phyloP scores from a whole-genome alignment of 2,113 vertebrate genomes.

The Cnemophilus loriae region DNA sequence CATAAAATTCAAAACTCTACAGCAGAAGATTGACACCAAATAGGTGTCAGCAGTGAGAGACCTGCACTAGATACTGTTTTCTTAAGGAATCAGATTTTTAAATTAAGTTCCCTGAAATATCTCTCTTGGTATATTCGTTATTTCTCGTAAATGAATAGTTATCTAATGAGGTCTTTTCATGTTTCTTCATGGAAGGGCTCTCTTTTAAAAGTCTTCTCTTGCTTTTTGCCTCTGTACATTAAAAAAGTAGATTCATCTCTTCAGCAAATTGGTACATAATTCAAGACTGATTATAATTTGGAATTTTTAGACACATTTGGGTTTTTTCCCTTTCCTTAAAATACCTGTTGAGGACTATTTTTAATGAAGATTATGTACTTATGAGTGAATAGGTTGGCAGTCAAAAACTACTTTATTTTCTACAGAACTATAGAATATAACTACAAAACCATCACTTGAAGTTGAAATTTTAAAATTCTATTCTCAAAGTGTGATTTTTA shows the following conservation, averaged over 20 bases:
- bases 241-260: background rate
- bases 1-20: background rate
- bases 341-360: background rate
- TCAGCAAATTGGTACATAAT: background rate
- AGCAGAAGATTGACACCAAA: background rate
- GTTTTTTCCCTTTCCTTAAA: background rate
- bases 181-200: background rate
- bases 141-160: background rate
- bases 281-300: background rate
- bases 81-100: background rate
- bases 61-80: fast-evolving
- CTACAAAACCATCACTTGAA: background rate
- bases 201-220: background rate
- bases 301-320: background rate
- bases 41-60: background rate
- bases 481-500: background rate
- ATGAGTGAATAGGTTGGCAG: background rate
- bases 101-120: background rate
- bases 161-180: background rate
- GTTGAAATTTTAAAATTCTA: background rate
- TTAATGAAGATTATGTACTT: background rate
- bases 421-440: background rate
- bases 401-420: background rate
- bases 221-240: background rate
- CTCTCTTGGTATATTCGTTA: background rate